Conservation (phyloP, 2,113 vertebrate genomes). For the Callocephalon fimbriatum region DNA sequence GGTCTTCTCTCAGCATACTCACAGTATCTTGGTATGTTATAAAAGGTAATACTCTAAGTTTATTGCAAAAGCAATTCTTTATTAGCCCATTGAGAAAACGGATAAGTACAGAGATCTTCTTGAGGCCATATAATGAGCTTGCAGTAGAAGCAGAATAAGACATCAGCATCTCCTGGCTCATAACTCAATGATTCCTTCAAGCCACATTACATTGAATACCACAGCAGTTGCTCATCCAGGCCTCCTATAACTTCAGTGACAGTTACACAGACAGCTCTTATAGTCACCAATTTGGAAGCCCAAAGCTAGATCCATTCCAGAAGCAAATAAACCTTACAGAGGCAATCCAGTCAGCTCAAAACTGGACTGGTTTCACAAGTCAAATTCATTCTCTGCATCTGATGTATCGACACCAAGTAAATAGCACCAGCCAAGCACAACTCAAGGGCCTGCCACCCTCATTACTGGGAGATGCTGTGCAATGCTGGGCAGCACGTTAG, state of each 20-base stretch:
- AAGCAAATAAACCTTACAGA: background rate
- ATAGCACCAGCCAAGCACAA: fast-evolving
- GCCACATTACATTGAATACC: background rate
- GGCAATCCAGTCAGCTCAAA: background rate
- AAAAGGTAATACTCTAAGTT: background rate
- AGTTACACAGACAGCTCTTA: background rate
- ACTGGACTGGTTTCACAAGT: background rate
- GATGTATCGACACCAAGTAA: fast-evolving
- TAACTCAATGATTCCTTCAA: background rate
- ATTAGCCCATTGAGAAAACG: background rate
- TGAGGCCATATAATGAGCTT: background rate
- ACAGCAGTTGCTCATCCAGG: background rate
- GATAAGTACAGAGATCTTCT: background rate
- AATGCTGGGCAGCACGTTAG: fast-evolving
- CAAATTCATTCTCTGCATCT: fast-evolving
- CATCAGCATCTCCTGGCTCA: background rate
- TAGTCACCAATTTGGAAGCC: background rate
- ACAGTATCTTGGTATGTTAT: background rate
- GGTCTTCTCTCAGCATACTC: background rate
- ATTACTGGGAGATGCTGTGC: background rate
- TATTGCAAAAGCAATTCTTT: background rate
- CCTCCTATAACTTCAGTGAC: background rate
- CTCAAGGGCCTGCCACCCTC: background rate
- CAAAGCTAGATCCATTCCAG: background rate
- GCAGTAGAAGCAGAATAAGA: background rate